Base-by-base conservation (phyloP, 1,140 invertebrate species). In the Scaptomyza hsui region DNA sequence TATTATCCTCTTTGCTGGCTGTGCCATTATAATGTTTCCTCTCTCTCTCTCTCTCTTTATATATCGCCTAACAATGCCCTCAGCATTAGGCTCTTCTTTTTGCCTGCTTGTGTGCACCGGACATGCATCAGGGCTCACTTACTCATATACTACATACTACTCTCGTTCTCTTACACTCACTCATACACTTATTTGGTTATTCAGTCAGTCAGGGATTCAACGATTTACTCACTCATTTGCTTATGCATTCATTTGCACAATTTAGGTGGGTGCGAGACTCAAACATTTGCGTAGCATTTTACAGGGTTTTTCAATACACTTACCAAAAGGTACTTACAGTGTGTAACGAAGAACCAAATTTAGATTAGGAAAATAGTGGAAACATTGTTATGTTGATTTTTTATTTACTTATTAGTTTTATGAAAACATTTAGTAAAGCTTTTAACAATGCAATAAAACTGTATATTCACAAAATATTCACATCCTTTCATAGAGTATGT, bases 211-310 rank as follows among this genome's bases (percentile, higher is more conserved):
- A 37, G 37, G 39, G 29, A 74, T 24, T 64, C 59, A 44, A 29
- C 6, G 0, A 29, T 1, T 24, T 42, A 35, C 41, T 63, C 71
- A 75, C 41, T 83, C 63, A 75, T 62, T 77, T 67, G 52, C 49
- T 67, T 63, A 57, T 72, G 78, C 75, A 85, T 77, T 86, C 74
- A 88, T 85, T 85, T 83, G 68, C 75, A 83, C 80, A 85, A 85
- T 83, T 83, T 85, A 76, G 4, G 19, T 29, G 26, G 85, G 71
- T 83, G 67, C 47, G 21, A 39, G n/a, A n/a, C n/a, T 41, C 64
- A 29, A 41, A 53, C 59, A 51, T 65, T 37, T 42, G 29, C 39
- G 42, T 24, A 37, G 16, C 69, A 26, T 60, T 72, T 15, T 29
- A 15, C 57, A n/a, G 10, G 44, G 52, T 9, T 55, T 24, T 7